Evolutionary conservation across 2,888 invertebrate species (phyloP), one percentile per base, ranked within the genome.

Genomic region (Drosophila infuscata): DNA sequence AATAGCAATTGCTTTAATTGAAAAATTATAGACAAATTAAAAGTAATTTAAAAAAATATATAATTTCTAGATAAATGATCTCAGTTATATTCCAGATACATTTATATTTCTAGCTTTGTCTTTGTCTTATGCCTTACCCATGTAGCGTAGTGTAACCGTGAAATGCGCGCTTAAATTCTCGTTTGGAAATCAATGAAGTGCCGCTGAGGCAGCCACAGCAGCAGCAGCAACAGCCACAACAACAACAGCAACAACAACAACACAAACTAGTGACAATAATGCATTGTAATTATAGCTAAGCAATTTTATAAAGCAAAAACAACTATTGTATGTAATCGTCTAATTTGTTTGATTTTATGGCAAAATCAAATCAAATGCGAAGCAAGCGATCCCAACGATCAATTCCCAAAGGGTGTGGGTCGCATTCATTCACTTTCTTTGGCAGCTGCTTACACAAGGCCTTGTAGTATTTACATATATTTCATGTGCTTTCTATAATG

Each of bases 291-390:
- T 82, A 74, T 54, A 70, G 74, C 30, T 74, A 78, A 81, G 53
- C 80, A 79, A 80, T 80, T 76, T 70, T 62, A 63, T 74, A 78
- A 53, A 67, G 64, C 63, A 67, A 59, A 68, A 60, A 59, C 63
- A 70, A 69, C 63, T 69, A 57, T 57, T 57, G 43, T 57, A 71
- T 68, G 63, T 74, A 71, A 74, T 71, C 64, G 61, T 76, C 76
- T 87, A 87, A 89, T 89, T 87, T 87, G 84, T 76, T 81, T 87
- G 60, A 84, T 71, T 75, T 89, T 87, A 87, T 87, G 86, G 86
- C 73, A 81, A 88, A 85, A 83, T 76, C 74, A 76, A 81, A 81
- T 86, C 82, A 74, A 86, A 76, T 79, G 78, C 78, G 67, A 78
- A 79, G 61, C 53, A 81, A 81, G 32, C 73, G 79, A 71, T 70